A percentile compares a stretch with the other conserved stretches of the same genome.
Conservation (phyloP, 2,888 invertebrate genomes). For the Cosmorhoe ocellata region DNA sequence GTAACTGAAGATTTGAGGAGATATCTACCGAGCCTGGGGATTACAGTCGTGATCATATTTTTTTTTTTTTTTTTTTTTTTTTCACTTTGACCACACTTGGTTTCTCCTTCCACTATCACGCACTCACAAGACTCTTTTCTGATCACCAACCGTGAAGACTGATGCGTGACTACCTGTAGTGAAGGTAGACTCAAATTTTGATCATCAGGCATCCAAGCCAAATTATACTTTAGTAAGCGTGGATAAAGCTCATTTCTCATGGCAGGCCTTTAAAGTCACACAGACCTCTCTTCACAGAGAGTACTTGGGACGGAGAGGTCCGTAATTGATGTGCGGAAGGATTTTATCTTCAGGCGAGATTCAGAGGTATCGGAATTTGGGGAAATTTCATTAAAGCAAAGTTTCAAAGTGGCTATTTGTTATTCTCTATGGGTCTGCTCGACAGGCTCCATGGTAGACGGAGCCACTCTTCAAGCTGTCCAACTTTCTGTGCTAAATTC, state of each 20-base stretch:
- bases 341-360: conserved; percentile 32
- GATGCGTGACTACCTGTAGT: too few relatives aligned
- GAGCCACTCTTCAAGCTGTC: conserved; percentile 11
- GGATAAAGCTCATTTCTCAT: background rate
- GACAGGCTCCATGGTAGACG: conserved; percentile 13
- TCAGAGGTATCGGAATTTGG: conserved; percentile 28
- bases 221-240: background rate
- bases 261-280: background rate
- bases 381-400: conserved; percentile 25
- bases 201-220: background rate
- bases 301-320: conserved; percentile 21
- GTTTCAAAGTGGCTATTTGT: conserved; percentile 27
- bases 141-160: too few relatives aligned
- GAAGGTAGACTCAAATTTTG: too few relatives aligned
- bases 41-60: too few relatives aligned
- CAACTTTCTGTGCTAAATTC: conserved; percentile 2
- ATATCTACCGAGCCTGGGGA: too few relatives aligned
- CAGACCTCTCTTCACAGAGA: background rate
- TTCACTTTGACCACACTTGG: too few relatives aligned
- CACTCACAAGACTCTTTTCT: too few relatives aligned
- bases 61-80: too few relatives aligned
- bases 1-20: too few relatives aligned
- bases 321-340: conserved; percentile 41
- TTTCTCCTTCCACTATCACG: too few relatives aligned
- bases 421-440: conserved; percentile 20